Percentiles rank a stretch among this genome's conserved stretches.
phyloP scores from a whole-genome alignment of 2,113 vertebrate species.

The Prunella himalayana region DNA sequence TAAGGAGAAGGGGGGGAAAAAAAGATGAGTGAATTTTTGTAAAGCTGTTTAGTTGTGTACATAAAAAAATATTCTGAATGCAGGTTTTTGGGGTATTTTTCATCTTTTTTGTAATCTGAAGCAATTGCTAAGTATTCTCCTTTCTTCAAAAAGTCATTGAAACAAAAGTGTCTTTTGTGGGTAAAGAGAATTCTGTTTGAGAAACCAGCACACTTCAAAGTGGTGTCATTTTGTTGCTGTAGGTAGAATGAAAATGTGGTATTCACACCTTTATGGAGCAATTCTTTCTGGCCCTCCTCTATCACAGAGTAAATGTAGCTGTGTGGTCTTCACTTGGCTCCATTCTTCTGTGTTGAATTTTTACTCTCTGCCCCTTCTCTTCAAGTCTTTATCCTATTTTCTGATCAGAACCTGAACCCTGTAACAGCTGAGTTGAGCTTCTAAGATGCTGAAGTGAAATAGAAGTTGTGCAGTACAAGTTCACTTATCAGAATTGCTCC shows the following conservation, averaged over 20 bases:
- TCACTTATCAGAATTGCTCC: neutral
- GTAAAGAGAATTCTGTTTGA: neutral
- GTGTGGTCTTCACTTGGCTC: neutral
- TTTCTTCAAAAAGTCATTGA: neutral
- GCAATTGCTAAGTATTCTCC: neutral
- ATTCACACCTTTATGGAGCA: neutral
- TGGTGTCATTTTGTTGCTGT: neutral
- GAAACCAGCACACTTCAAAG: neutral
- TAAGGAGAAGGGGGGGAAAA: neutral
- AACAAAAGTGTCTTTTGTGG: neutral
- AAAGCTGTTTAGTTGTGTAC: neutral
- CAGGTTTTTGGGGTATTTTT: neutral
- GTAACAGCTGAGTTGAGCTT: neutral
- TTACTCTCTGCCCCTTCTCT: neutral
- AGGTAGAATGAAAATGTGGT: neutral
- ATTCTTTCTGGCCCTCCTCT: neutral
- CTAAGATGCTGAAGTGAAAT: neutral
- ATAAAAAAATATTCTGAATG: neutral
- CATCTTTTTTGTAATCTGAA: neutral
- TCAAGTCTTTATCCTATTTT: neutral
- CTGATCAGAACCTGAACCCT: neutral
- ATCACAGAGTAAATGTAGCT: neutral
- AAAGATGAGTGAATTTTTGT: neutral
- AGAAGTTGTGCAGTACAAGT: neutral
- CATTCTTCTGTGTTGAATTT: neutral